Base-by-base conservation (phyloP, 2,797 vertebrate genomes). In the Sparus aurata region DNA sequence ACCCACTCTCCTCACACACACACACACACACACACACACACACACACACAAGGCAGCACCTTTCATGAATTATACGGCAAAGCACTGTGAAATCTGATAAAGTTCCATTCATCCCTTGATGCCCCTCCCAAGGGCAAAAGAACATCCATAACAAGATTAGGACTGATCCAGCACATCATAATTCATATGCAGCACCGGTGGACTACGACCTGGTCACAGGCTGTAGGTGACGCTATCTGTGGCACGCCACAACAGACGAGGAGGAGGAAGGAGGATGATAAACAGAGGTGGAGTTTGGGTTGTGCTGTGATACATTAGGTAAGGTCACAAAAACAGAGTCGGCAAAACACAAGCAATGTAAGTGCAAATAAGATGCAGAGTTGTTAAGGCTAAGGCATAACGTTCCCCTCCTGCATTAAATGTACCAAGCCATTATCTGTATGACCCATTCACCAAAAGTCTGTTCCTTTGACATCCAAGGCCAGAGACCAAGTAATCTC, bases 71-170 rank as follows among this genome's bases (percentile, higher is more conserved):
- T 90, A 92, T 85, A 90, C 83, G 87, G 90, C 78, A 75, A 87
- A 87, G 94, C 84, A 69, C 87, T 46, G 77, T 89, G 89, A 92
- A 94, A 95, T 95, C 94, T 93, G 94, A 96, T 95, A 93, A 94
- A 90, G 89, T 89, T 82, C 73, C 84, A 85, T 89, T 87, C 84
- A 89, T 91, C 89, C 76, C 84, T 83, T 83, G 78, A 86, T 90
- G 90, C 82, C 83, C 86, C 89, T 86, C 89, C 85, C 95, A 96
- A 96, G 95, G 95, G 94, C 93, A 87, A 87, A 82, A 83, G 80
- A 93, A 94, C 93, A 94, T 92, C 88, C 88, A 91, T 95, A 95
- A 95, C 90, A 93, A 94, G 94, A 95, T 96, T 95, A 95, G 87
- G 79, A 92, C 78, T 75, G 90, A 94, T 93, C 90, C 85, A 83